Evolutionary conservation across 2,113 vertebrate species (phyloP).

Genomic region (Calidris pugnax): DNA sequence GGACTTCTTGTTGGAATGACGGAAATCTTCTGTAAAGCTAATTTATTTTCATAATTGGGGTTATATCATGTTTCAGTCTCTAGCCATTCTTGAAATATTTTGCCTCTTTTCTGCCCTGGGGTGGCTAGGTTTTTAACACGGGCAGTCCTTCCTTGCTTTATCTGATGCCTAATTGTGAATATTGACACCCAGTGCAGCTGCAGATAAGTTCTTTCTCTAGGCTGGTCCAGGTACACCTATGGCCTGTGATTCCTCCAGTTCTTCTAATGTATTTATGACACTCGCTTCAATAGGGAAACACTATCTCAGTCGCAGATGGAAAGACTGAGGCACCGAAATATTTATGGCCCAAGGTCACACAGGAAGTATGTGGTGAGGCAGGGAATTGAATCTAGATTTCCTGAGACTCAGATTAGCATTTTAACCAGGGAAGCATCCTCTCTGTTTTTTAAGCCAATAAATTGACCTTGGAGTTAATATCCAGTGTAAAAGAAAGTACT

Average conservation of each 20-base stretch:
- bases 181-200: neutral
- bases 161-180: neutral
- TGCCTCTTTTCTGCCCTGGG: neutral
- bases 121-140: neutral
- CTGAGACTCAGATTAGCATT: slow-evolving; percentile 61
- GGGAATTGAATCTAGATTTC: slow-evolving; percentile 70
- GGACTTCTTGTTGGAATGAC: neutral
- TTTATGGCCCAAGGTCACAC: slow-evolving; percentile 64
- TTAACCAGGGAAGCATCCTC: slow-evolving; percentile 59
- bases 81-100: neutral
- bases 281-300: slow-evolving; percentile 8
- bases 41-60: neutral
- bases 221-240: fast-evolving
- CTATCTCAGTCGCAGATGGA: slow-evolving; percentile 43
- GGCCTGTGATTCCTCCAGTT: neutral
- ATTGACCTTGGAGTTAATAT: slow-evolving; percentile 48
- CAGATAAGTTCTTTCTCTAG: neutral
- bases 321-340: slow-evolving; percentile 62
- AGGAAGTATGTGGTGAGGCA: slow-evolving; percentile 62
- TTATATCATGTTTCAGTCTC: neutral
- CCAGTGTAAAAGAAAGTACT: neutral
- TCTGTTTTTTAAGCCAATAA: slow-evolving; percentile 43
- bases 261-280: neutral
- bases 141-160: neutral
- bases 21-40: neutral